Conservation (phyloP, 2,113 vertebrate species). For the Mirounga angustirostris region DNA sequence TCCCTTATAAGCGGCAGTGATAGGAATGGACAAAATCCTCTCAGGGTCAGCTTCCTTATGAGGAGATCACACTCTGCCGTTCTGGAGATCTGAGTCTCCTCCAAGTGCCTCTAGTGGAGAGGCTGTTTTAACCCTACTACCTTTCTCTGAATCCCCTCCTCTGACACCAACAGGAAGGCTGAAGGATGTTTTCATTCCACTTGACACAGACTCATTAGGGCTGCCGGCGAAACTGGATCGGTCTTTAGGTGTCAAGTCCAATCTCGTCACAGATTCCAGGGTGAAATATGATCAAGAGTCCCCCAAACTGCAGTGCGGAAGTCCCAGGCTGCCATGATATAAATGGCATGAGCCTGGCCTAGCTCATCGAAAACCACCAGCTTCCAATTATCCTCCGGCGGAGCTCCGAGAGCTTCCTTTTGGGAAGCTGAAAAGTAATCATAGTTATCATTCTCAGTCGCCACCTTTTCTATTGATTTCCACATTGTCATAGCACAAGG, state of each 20-base stretch:
- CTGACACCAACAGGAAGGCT: not conserved
- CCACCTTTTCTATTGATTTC: slow-evolving; percentile 50
- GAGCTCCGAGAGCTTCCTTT: slow-evolving; percentile 63
- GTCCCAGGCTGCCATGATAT: slow-evolving; percentile 61
- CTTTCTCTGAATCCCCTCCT: not conserved
- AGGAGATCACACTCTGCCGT: not conserved
- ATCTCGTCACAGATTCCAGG: slow-evolving; percentile 70
- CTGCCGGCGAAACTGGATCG: slow-evolving; percentile 52
- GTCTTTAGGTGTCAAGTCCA: slow-evolving; percentile 67
- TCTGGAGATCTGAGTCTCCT: not conserved
- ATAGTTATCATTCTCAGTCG: slow-evolving; percentile 58
- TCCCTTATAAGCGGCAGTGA: not conserved
- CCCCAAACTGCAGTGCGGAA: not conserved
- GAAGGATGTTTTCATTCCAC: slow-evolving; percentile 56
- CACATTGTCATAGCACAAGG: slow-evolving; percentile 60
- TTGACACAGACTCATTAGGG: slow-evolving; percentile 60
- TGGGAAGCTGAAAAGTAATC: slow-evolving; percentile 61
- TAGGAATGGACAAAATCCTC: not conserved
- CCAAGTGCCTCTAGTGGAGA: not conserved
- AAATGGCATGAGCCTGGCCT: slow-evolving; percentile 59
- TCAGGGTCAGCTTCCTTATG: not conserved
- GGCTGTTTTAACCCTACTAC: not conserved
- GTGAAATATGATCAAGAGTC: slow-evolving; percentile 74
- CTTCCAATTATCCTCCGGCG: slow-evolving; percentile 68
- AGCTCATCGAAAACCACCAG: slow-evolving; percentile 52